Evolutionary conservation across 2,797 vertebrate genomes (phyloP).

Genomic region (Phylloscopus collybita): DNA sequence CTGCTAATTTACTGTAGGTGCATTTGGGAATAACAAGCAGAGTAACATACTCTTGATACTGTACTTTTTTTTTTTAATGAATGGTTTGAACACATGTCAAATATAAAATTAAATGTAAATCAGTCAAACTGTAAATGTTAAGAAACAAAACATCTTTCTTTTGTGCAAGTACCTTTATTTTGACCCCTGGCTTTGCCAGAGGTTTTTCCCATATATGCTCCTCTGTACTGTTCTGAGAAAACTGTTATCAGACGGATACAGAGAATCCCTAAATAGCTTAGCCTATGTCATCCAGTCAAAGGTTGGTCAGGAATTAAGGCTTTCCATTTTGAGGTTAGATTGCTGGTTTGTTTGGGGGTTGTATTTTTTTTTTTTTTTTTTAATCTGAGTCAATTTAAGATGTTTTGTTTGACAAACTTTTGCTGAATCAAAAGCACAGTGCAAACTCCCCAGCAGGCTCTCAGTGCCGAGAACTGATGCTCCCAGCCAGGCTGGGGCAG

Average conservation of each 20-base stretch:
- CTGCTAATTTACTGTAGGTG: background rate
- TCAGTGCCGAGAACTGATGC: no score
- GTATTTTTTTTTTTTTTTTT: background rate
- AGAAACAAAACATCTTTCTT: background rate
- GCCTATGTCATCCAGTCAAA: no score
- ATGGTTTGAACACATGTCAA: background rate
- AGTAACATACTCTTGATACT: background rate
- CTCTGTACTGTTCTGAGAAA: background rate
- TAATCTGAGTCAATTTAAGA: background rate
- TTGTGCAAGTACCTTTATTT: background rate
- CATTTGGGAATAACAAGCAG: background rate
- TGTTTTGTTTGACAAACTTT: background rate
- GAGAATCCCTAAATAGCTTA: background rate
- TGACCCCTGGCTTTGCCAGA: background rate
- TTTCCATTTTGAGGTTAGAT: fast-evolving
- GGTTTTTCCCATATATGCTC: background rate
- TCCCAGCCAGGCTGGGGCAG: background rate
- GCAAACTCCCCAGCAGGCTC: no score
- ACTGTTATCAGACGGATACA: background rate
- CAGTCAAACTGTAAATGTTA: background rate
- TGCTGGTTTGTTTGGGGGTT: background rate
- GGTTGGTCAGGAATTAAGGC: background rate
- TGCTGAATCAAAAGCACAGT: background rate
- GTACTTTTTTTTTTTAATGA: background rate
- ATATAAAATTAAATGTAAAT: background rate